Evolutionary conservation across 2,888 invertebrate species (phyloP), one percentile per base, ranked within the genome.

Genomic region (Philopedon plagiatum): DNA sequence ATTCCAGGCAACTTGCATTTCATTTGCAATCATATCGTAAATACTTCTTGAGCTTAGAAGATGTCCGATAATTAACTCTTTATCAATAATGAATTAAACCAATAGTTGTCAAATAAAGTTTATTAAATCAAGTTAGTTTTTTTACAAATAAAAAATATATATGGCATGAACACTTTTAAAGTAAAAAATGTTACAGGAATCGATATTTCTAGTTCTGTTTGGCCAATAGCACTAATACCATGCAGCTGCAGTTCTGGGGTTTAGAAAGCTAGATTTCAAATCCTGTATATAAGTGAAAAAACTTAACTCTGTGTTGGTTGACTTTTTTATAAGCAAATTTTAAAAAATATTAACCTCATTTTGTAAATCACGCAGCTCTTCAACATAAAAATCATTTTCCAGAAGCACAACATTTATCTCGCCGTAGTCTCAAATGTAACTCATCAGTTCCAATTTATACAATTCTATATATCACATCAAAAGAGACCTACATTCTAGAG

Each of bases 401-500:
- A 54, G 26, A 29, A 54, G 29, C 51, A 54, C 51, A 54, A 54
- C 29, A 54, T 54, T 54, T 54, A 54, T 54, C 29, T 54, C 29
- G 8, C 7, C 18, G 15, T 18, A 29, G 15, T 54, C 29, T 32
- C 29, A 29, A 29, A 29, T 11, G 29, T 29, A 29, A n/a, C 29
- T 54, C 29, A 15, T 32, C 29, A 29, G 9, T 29, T 11, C 51
- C 29, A 18, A 54, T 13, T 29, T 15, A 21, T 46, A 46, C 21
- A 29, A 54, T 61, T 37, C 39, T 61, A 54, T 8, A 34, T 67
- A 74, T 71, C 70, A 70, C 70, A 71, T 23, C 9, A 7, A 29
- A 29, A 21, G 23, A 13, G 19, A 67, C 54, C 64, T 93, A 97
- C 96, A 97, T 97, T 83, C 96, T 90, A 81, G 96, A 96, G 79